A percentile compares a stretch with the other conserved stretches of the same genome.
phyloP scores from a whole-genome alignment of 2,888 invertebrate species.

The Aspidapion aeneum region DNA sequence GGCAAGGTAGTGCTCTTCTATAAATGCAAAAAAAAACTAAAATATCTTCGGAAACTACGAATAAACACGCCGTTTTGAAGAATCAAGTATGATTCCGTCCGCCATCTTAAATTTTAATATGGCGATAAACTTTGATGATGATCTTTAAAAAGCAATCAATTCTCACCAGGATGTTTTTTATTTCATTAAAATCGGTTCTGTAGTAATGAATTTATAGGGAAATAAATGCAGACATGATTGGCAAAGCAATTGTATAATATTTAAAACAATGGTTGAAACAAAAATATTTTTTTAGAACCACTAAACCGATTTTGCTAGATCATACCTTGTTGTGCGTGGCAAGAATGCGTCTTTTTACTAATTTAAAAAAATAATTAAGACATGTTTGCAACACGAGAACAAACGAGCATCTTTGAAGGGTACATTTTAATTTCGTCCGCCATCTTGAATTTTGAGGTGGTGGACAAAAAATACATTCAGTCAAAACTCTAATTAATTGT shows the following conservation, averaged over 20 bases:
- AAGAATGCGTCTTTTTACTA: background rate
- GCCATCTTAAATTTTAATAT: background rate
- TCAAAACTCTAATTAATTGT: background rate
- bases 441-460: background rate
- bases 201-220: background rate
- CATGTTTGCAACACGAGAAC: background rate
- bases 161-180: background rate
- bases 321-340: background rate
- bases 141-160: background rate
- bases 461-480: background rate
- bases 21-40: background rate
- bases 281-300: background rate
- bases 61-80: background rate
- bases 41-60: background rate
- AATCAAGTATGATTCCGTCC: background rate
- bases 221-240: background rate
- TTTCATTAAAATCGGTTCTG: background rate
- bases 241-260: background rate
- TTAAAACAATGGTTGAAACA: background rate
- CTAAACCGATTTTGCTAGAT: background rate
- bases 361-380: background rate
- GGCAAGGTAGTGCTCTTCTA: no score
- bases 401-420: background rate
- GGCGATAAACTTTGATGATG: background rate
- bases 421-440: background rate